These are phyloP conservation scores for Magallana angulata DNA, from an alignment of 1,140 invertebrate genomes.

Conservation along the genomic window DNA sequence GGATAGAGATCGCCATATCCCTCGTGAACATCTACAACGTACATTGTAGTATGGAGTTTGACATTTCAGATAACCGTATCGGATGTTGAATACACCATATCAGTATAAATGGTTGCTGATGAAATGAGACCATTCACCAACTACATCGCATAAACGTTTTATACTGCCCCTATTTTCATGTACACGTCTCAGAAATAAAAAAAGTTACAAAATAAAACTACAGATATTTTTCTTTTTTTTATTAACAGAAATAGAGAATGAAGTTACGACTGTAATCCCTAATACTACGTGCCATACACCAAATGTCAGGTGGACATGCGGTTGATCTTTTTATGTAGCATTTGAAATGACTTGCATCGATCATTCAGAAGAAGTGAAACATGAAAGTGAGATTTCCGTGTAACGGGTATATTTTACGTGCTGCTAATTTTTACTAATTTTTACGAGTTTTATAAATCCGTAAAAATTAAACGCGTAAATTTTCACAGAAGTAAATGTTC, in stretches of 20 bases:
- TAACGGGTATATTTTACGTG: too few species aligned
- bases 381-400: background rate
- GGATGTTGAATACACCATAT: conserved; percentile 45
- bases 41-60: conserved; percentile 49
- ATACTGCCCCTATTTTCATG: conserved; percentile 42
- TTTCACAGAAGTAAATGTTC: too few species aligned
- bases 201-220: too few species aligned
- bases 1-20: too few species aligned
- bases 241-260: too few species aligned
- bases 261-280: conserved; percentile 34
- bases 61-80: conserved; percentile 43
- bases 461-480: too few species aligned
- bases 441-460: too few species aligned
- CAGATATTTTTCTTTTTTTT: too few species aligned
- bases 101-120: conserved; percentile 58
- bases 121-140: conserved; percentile 36
- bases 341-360: conserved; percentile 43
- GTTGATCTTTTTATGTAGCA: background rate
- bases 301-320: conserved; percentile 36
- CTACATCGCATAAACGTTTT: conserved; percentile 16
- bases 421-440: too few species aligned
- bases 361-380: conserved; percentile 52
- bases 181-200: conserved; percentile 36
- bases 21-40: conserved; percentile 50
- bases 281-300: conserved; percentile 61